Base-by-base conservation (phyloP, 23 tunicate genomes). In the Halocynthia roretzi region DNA sequence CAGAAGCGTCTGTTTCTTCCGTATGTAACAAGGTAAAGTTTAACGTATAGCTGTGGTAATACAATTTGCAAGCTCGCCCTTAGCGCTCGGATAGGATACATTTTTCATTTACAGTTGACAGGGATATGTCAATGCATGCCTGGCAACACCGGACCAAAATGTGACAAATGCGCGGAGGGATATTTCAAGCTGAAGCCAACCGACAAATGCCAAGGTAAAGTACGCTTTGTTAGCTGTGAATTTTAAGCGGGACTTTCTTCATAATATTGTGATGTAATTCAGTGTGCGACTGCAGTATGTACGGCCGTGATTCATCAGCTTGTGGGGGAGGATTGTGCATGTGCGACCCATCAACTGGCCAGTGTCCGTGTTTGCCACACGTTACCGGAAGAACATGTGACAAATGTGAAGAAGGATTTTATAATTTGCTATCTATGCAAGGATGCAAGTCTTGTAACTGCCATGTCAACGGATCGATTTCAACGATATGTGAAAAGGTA, bases 391-490 rank as follows among this genome's bases (percentile, higher is more conserved):
- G 83, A 7, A 50, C 68, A 12, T 89, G 96, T 69, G 87, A 84
- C 67, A 75, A 67, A 51, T 89, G 96, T 48, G 18, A 81, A 7
- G 50, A 49, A 40, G 96, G 96, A 10, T 89, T 17, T 68, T 89
- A 88, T 88, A 80, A 89, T 55, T 15, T 89, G 11, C 76, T 57
- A 51, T 78, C 84, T 50, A 90, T 90, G 10, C 48, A 68, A 8
- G 98, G 98, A 5, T 93, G 98, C 69, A 75, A 80, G 58, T 58
- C 88, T 15, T 93, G 98, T 76, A 75, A 72, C 21, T 93, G 98
- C 60, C 67, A 86, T 56, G 56, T 11, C 66, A 69, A 84, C 5
- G 98, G 98, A 0, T 80, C 93, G 10, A 78, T 66, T 71, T 56
- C 88, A 57, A 84, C 82, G 17, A 85, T 61, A 52, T 93, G 98